Evolutionary conservation across 64 coral and sea anemone genomes (phyloP).

Genomic region (Montipora cactus): DNA sequence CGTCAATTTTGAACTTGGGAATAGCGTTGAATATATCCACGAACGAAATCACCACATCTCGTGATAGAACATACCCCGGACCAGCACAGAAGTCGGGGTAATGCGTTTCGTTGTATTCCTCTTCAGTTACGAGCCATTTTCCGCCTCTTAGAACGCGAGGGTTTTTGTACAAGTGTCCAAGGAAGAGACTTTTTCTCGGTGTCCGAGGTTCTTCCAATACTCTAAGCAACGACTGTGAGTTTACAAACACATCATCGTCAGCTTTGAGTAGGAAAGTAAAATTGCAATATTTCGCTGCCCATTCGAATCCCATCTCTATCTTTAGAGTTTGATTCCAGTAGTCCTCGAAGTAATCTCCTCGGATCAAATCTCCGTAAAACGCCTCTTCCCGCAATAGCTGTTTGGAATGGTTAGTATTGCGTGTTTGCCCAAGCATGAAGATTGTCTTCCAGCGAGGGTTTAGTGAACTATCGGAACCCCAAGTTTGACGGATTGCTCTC

Average conservation of each 20-base stretch:
- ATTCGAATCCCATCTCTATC: constrained; percentile 70
- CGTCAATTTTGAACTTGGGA: constrained; percentile 64
- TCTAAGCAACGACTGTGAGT: constrained; percentile 29
- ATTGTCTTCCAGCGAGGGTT: constrained; percentile 63
- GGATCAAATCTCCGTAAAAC: constrained; percentile 76
- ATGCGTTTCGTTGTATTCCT: constrained; percentile 52
- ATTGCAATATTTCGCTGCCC: constrained; percentile 65
- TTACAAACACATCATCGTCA: constrained; percentile 76
- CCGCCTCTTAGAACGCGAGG: constrained; percentile 12
- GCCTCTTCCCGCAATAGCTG: constrained; percentile 19
- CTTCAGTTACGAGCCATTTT: constrained; percentile 7
- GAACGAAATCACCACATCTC: constrained; percentile 50
- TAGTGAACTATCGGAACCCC: constrained; percentile 55
- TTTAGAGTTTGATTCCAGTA: constrained; percentile 67
- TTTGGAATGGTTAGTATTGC: constrained; percentile 36
- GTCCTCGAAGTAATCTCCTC: constrained; percentile 39
- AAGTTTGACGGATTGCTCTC: constrained; percentile 71
- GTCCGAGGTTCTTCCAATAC: constrained; percentile 20
- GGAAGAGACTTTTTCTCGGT: constrained; percentile 44
- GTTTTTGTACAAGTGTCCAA: constrained; percentile 66
- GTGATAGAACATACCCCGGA: constrained; percentile 52
- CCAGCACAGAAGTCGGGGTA: constrained; percentile 73
- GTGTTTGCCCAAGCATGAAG: constrained; percentile 53
- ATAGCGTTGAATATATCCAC: constrained; percentile 31
- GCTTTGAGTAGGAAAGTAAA: constrained; percentile 79